Evolutionary conservation across 2,113 vertebrate species (phyloP), one percentile per base, ranked within the genome.

Genomic region (Caranx melampygus): DNA sequence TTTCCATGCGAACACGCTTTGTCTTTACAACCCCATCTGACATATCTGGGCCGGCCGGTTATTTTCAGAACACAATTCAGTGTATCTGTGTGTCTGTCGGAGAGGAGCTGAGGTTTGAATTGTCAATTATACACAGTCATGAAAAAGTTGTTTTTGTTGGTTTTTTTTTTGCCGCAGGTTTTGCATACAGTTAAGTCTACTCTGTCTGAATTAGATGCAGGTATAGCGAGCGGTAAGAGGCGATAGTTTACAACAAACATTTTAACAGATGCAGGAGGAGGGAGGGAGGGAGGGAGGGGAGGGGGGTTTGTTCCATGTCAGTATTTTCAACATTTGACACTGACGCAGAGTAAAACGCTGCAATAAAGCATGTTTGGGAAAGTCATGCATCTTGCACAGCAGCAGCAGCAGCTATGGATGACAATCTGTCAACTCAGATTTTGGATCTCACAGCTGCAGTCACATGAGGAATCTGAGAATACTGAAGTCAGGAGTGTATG

Each of bases 11-110:
- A 84, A 89, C 73, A 74, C 45, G 66, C 31, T 63, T 78, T 86
- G 87, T 86, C 88, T 83, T 88, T 86, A 92, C 85, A 87, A 90
- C 88, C 83, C 51, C 54, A 5, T 42, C 81, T 93, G 93, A 92
- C 93, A 83, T 83, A 89, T 91, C 90, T 93, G 88, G 90, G 89
- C 87, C 91, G 79, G 81, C 49, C 55, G 47, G 79, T 84, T 89
- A 89, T 92, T 93, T 93, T 87, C 85, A 86, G 89, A 86, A 86
- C 61, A 34, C 68, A 20, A 18, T 79, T 59, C 44, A 5, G 47
- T 78, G 47, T 78, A 83, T 77, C 79, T 87, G 84, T 81, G 84
- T 83, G 70, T 66, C 75, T 87, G n/a, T 65, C 37, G 5, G 35
- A 0, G 1, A 63, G 21, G 51, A 51, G 33, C 59, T 33, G 0